These are phyloP conservation scores for Lutjanus argentimaculatus DNA, from an alignment of 2,797 vertebrate genomes.

Conservation along the genomic window DNA sequence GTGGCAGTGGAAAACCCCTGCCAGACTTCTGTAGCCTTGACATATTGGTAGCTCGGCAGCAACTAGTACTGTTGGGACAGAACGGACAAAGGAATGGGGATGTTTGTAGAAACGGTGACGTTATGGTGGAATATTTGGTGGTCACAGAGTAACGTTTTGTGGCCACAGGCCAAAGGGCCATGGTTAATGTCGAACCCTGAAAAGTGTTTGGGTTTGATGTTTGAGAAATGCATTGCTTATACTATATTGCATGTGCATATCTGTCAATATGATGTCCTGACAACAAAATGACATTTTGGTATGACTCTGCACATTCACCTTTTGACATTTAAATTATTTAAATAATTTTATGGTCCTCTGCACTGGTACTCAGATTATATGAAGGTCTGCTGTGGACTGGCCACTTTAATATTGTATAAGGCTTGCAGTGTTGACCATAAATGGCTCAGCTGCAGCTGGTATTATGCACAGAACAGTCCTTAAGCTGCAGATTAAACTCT, in stretches of 20 bases:
- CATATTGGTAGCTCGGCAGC: too few species aligned
- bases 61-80: too few species aligned
- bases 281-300: conserved; percentile 9
- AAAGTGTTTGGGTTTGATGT: too few species aligned
- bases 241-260: not conserved
- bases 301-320: conserved; percentile 23
- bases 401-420: conserved; percentile 43
- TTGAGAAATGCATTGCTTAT: too few species aligned
- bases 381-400: conserved; percentile 22
- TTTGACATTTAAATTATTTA: conserved; percentile 54
- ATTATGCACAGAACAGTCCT: conserved; percentile 34
- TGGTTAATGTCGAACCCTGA: too few species aligned
- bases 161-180: too few species aligned
- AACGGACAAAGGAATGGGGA: too few species aligned
- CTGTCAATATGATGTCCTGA: not conserved
- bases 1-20: too few species aligned
- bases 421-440: conserved; percentile 23
- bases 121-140: too few species aligned
- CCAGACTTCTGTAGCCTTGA: too few species aligned
- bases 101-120: too few species aligned
- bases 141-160: too few species aligned
- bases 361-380: conserved; percentile 31
- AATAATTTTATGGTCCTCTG: conserved; percentile 30
- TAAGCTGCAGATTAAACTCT: conserved; percentile 53
- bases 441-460: conserved; percentile 25